phyloP scores from a whole-genome alignment of 2,797 vertebrate species.

The Eremophila alpestris region DNA sequence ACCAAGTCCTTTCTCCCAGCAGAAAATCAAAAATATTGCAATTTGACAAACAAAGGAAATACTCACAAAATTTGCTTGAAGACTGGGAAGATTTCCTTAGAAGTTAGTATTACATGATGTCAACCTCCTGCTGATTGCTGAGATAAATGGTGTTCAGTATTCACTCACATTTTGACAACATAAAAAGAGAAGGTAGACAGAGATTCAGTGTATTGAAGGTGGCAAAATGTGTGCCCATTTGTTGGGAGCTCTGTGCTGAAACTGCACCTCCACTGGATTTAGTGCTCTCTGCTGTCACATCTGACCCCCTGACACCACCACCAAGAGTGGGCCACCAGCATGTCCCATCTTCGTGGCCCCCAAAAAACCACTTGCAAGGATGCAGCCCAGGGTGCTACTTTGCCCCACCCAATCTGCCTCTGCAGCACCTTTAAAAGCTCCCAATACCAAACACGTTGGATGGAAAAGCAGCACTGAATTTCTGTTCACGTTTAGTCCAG shows the following conservation, averaged over 20 bases:
- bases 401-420: background rate
- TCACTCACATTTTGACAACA: background rate
- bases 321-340: background rate
- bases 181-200: background rate
- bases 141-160: background rate
- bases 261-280: background rate
- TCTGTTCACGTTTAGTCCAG: background rate
- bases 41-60: background rate
- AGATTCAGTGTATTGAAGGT: background rate
- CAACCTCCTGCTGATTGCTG: background rate
- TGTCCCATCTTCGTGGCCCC: background rate
- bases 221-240: background rate
- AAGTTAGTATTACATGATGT: background rate
- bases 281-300: background rate
- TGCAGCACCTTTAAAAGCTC: background rate
- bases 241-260: background rate
- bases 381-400: background rate
- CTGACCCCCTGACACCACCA: background rate
- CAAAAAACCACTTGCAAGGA: background rate
- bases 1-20: background rate
- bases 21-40: background rate
- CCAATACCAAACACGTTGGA: background rate
- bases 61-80: background rate
- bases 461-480: background rate
- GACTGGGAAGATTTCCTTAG: background rate